Evolutionary conservation across 2,797 vertebrate genomes (phyloP).

Genomic region (Phyllotis vaccarum): DNA sequence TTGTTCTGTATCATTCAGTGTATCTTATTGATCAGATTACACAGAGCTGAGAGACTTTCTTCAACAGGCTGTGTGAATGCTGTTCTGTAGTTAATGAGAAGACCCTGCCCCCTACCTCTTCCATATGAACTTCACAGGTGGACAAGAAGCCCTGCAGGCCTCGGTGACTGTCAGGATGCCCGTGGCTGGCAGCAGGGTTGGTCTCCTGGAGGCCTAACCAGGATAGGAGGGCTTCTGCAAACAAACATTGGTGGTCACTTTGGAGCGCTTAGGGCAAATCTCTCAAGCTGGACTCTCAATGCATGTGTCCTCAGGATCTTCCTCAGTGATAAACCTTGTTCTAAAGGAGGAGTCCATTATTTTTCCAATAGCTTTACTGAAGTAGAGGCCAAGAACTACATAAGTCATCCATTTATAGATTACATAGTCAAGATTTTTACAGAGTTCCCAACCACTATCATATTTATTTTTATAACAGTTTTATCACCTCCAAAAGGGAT

Average conservation of each 20-base stretch:
- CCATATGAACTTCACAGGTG: neutral
- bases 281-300: neutral
- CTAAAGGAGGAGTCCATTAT: neutral
- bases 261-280: fast-evolving
- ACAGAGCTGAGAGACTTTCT: neutral
- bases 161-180: neutral
- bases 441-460: neutral
- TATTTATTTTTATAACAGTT: neutral
- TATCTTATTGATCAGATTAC: neutral
- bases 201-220: neutral
- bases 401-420: neutral
- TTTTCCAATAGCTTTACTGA: neutral
- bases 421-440: neutral
- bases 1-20: neutral
- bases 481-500: neutral
- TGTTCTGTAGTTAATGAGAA: neutral
- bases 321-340: neutral
- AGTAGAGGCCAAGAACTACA: neutral
- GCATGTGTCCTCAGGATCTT: neutral
- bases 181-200: neutral
- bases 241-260: neutral
- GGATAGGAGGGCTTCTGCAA: neutral
- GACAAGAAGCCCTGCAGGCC: neutral
- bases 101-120: neutral
- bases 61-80: neutral